Evolutionary conservation across 2,888 invertebrate species (phyloP).

Genomic region (Drosophila pullipes): DNA sequence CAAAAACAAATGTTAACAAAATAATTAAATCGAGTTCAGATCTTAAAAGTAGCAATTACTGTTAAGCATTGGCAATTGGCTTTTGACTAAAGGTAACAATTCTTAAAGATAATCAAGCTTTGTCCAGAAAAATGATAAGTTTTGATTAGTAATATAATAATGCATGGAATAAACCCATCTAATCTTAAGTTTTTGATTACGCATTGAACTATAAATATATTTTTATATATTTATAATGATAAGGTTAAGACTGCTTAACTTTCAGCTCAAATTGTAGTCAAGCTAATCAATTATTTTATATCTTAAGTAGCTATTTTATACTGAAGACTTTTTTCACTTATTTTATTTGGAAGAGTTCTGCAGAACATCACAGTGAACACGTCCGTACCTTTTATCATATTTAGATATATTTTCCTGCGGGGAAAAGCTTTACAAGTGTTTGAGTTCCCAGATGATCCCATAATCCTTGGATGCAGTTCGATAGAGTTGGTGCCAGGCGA

Average conservation of each 20-base stretch:
- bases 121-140: not conserved
- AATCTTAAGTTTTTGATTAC: not conserved
- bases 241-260: not conserved
- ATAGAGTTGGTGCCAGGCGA: not conserved
- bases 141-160: not conserved
- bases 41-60: not conserved
- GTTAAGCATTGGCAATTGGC: too few relatives aligned
- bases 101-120: not conserved
- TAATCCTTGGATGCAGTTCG: not conserved
- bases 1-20: not conserved
- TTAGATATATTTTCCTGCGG: not conserved
- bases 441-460: too few relatives aligned
- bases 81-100: not conserved
- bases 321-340: too few relatives aligned
- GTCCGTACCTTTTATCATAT: not conserved
- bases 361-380: too few relatives aligned
- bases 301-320: too few relatives aligned
- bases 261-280: too few relatives aligned
- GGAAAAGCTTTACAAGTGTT: not conserved
- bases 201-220: not conserved
- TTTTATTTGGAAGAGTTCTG: too few relatives aligned
- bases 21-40: not conserved
- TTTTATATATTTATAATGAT: not conserved
- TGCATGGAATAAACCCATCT: not conserved
- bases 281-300: too few relatives aligned